phyloP scores from a whole-genome alignment of 1,140 invertebrate species.

The Thalassaphorura encarpata region DNA sequence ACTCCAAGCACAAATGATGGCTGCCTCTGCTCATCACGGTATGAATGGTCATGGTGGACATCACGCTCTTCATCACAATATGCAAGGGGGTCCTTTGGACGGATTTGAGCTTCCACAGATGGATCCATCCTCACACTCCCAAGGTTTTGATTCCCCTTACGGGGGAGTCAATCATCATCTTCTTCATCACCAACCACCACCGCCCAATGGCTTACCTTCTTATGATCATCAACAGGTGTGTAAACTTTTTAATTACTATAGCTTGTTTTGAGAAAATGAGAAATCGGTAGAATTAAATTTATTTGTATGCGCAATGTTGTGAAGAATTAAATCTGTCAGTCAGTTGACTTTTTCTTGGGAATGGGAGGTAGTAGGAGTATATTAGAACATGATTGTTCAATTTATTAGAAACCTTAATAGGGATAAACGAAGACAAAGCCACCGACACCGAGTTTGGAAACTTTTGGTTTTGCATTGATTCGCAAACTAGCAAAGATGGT shows the following conservation, averaged over 20 bases:
- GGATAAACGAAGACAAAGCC: too few species aligned
- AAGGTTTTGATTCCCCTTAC: conserved; percentile 19
- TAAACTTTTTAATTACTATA: background rate
- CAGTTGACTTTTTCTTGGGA: too few species aligned
- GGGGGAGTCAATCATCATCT: conserved; percentile 26
- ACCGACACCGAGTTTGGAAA: too few species aligned
- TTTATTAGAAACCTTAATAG: too few species aligned
- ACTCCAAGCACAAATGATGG: conserved; percentile 30
- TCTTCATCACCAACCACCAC: conserved; percentile 24
- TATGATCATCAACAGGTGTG: conserved; percentile 30
- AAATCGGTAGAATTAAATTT: too few species aligned
- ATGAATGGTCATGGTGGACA: conserved; percentile 15
- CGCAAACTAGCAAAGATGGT: too few species aligned
- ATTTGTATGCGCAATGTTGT: too few species aligned
- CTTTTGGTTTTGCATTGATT: too few species aligned
- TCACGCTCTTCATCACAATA: conserved; percentile 17
- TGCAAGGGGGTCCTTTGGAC: conserved; percentile 21
- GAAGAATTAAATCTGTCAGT: too few species aligned
- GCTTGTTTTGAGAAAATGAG: too few species aligned
- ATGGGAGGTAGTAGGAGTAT: too few species aligned
- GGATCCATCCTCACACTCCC: conserved; percentile 19
- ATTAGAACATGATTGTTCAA: too few species aligned
- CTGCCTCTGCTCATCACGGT: conserved; percentile 2
- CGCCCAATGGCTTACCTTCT: conserved; percentile 22
- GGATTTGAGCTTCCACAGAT: conserved; percentile 25